These are phyloP conservation scores for Drosophila phalerata DNA, from an alignment of 2,888 invertebrate species.

Conservation along the genomic window DNA sequence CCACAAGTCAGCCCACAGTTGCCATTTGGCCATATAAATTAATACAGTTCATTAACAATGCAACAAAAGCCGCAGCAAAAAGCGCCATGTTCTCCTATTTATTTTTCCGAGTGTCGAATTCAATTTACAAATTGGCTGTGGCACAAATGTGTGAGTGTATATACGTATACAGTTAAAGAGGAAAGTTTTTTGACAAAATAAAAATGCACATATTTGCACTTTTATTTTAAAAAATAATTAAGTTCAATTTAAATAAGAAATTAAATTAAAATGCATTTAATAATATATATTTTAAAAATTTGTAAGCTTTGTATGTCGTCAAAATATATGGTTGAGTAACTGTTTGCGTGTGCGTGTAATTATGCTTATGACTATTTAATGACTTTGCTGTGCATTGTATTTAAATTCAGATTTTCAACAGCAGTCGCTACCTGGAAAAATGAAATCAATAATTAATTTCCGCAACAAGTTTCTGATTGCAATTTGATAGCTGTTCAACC, in stretches of 20 bases:
- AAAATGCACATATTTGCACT: too few species aligned
- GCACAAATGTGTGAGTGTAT: background rate
- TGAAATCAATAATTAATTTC: slow-evolving; percentile 71
- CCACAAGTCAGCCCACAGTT: slow-evolving; percentile 14
- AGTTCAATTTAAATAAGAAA: too few species aligned
- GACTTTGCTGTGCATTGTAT: slow-evolving; percentile 30
- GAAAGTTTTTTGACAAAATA: too few species aligned
- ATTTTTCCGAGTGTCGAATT: slow-evolving; percentile 20
- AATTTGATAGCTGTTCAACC: slow-evolving; percentile 40
- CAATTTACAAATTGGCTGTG: slow-evolving; percentile 31
- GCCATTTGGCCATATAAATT: slow-evolving; percentile 3
- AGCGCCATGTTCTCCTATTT: slow-evolving; percentile 8
- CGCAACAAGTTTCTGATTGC: slow-evolving; percentile 63
- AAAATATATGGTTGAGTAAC: too few species aligned
- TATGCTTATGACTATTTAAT: slow-evolving; percentile 71
- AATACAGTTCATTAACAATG: slow-evolving; percentile 61
- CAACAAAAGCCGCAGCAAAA: slow-evolving; percentile 34
- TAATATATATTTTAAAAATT: too few species aligned
- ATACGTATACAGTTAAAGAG: background rate
- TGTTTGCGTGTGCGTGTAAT: slow-evolving; percentile 37
- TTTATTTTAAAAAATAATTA: too few species aligned
- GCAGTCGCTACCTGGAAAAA: slow-evolving; percentile 21
- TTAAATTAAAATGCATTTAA: too few species aligned
- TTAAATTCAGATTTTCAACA: slow-evolving; percentile 48
- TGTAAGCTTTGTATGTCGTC: too few species aligned